Conservation (phyloP, 2,888 invertebrate genomes). For the Vannuccia rotundouncinata region DNA sequence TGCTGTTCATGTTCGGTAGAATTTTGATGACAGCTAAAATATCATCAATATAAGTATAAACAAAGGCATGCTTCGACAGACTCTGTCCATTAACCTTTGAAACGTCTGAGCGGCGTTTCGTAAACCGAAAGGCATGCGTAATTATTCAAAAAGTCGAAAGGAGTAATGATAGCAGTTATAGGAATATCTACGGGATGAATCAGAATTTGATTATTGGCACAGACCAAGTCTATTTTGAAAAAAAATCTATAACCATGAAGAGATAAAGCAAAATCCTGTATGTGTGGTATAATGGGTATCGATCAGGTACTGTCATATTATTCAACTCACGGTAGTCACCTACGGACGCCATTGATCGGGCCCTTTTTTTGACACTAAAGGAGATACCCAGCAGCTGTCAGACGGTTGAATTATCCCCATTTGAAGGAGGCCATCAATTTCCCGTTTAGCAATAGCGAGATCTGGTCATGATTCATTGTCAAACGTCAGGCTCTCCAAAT, state of each 20-base stretch:
- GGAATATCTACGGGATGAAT: slow-evolving; percentile 12
- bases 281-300: slow-evolving; percentile 34
- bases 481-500: neutral
- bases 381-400: neutral
- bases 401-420: neutral
- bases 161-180: slow-evolving; percentile 33
- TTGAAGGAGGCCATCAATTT: neutral
- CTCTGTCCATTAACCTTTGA: slow-evolving; percentile 30
- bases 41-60: slow-evolving; percentile 29
- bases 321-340: slow-evolving; percentile 35
- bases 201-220: slow-evolving; percentile 32
- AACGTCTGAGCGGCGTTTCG: slow-evolving; percentile 34
- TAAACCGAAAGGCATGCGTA: slow-evolving; percentile 27
- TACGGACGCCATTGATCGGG: neutral
- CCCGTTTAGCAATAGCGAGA: neutral
- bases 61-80: neutral
- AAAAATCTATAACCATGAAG: slow-evolving; percentile 35
- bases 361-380: neutral
- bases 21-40: slow-evolving; percentile 11
- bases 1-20: slow-evolving; percentile 4
- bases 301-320: slow-evolving; percentile 25
- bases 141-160: slow-evolving; percentile 36
- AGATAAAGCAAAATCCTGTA: slow-evolving; percentile 25
- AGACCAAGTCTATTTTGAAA: slow-evolving; percentile 35
- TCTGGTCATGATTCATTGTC: neutral